Percentiles rank a stretch among this genome's conserved stretches.
Conservation (phyloP, 2,113 vertebrate genomes). For the Anseranas semipalmata region DNA sequence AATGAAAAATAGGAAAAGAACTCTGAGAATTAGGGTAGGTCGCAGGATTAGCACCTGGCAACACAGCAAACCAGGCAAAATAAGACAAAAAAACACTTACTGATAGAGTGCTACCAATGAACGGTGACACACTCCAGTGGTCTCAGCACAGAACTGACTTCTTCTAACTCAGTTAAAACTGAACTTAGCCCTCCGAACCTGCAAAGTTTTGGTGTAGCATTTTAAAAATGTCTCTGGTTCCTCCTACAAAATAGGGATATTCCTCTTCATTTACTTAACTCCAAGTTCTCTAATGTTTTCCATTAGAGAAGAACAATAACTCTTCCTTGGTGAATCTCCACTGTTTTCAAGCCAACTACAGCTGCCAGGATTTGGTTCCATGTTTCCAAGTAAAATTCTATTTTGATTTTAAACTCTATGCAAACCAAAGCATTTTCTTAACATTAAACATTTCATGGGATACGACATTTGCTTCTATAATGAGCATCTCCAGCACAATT, state of each 20-base stretch:
- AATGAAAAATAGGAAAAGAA: constrained; percentile 78
- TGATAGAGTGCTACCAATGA: not conserved
- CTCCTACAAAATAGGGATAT: not conserved
- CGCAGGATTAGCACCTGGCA: constrained; percentile 71
- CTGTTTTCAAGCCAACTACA: not conserved
- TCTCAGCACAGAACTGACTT: not conserved
- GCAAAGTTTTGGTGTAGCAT: not conserved
- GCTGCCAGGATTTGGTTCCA: not conserved
- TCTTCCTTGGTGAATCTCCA: not conserved
- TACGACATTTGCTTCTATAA: not conserved
- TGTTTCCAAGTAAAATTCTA: not conserved
- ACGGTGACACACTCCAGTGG: not conserved
- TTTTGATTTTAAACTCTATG: not conserved
- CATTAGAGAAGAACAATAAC: not conserved
- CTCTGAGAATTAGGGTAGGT: constrained; percentile 78
- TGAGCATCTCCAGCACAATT: not conserved
- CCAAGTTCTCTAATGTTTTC: not conserved
- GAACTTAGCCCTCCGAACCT: not conserved
- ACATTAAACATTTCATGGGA: not conserved
- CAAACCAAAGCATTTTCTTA: not conserved
- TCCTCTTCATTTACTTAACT: not conserved
- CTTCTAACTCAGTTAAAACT: not conserved
- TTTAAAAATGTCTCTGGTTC: not conserved
- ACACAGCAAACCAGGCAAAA: constrained; percentile 33
- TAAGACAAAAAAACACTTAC: not conserved